These are phyloP conservation scores for Nesogale talazaci DNA, from an alignment of 2,113 vertebrate genomes.

Conservation along the genomic window DNA sequence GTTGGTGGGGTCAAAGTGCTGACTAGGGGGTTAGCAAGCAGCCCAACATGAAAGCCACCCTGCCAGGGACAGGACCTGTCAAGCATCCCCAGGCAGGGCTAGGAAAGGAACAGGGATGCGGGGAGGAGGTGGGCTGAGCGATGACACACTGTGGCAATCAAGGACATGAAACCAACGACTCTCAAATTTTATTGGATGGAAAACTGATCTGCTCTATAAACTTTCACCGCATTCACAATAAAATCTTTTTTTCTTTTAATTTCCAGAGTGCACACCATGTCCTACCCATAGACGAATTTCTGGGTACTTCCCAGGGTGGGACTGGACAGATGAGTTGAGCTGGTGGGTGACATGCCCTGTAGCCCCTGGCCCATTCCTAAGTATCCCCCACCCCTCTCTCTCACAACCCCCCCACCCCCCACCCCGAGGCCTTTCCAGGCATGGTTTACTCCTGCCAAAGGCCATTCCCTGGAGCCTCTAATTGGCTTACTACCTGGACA, in stretches of 20 bases:
- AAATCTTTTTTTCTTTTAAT: not conserved
- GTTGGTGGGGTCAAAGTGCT: too few relatives aligned
- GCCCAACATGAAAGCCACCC: too few relatives aligned
- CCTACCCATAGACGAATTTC: not conserved
- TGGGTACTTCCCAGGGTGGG: slow-evolving; percentile 13
- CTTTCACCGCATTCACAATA: too few relatives aligned
- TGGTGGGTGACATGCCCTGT: not conserved
- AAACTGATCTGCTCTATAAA: too few relatives aligned
- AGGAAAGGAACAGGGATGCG: too few relatives aligned
- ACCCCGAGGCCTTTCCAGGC: not conserved
- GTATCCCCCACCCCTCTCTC: too few relatives aligned
- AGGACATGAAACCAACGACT: too few relatives aligned
- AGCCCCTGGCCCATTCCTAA: not conserved
- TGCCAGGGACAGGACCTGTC: not conserved
- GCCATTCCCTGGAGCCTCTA: not conserved
- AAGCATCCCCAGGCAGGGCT: not conserved
- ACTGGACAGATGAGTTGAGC: not conserved
- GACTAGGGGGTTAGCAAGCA: too few relatives aligned
- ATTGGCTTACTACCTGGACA: not conserved
- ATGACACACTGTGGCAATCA: too few relatives aligned
- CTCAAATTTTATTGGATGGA: too few relatives aligned
- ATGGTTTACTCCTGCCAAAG: not conserved
- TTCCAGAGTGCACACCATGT: not conserved
- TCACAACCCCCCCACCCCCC: too few relatives aligned
- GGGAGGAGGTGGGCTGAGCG: too few relatives aligned